Base-by-base conservation (phyloP, 2,113 vertebrate species). In the Zosterops borbonicus region DNA sequence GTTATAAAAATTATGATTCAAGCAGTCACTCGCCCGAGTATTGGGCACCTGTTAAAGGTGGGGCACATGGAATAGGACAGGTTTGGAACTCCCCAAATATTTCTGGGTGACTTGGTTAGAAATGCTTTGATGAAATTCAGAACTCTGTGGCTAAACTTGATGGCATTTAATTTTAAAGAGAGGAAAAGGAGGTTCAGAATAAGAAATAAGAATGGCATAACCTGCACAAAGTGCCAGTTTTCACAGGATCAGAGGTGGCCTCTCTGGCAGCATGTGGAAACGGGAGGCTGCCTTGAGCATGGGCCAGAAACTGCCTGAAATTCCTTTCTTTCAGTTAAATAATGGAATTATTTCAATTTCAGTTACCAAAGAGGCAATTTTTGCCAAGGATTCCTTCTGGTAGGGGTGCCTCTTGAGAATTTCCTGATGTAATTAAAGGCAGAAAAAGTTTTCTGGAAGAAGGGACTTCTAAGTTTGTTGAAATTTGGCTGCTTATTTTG, bases 1-100 rank as follows among this genome's bases (percentile, higher is more conserved):
- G 1, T 14, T 46, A 22, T n/a, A 39, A 59, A 71, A 83, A 11
- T 23, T 31, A 0, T 28, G 9, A 56, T 89, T 71, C 6, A 3
- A 15, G 17, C 39, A 7, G 33, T 8, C 1, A 7, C 23, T 86
- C 41, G 2, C 0, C 0, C 0, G 2, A 27, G 6, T 4, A 1
- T 8, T 6, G 29, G n/a, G 29, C 0, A 1, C 46, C 22, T 4
- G 1, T 33, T 53, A n/a, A 42, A 37, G 50, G 24, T 5, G 9
- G 37, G 58, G 7, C 22, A 31, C 28, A 1, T 0, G 16, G 63
- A 17, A 20, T 2, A 12, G 22, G 2, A 46, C 31, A 2, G 1
- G 13, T n/a, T 37, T 44, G 20, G 41, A 73, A 33, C 2, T 5
- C 63, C 47, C 17, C 64, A 21, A 20, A 28, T 24, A 11, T 28